Base-by-base conservation (phyloP, 2,888 invertebrate genomes). In the Lepidocyrtinus sp. region DNA sequence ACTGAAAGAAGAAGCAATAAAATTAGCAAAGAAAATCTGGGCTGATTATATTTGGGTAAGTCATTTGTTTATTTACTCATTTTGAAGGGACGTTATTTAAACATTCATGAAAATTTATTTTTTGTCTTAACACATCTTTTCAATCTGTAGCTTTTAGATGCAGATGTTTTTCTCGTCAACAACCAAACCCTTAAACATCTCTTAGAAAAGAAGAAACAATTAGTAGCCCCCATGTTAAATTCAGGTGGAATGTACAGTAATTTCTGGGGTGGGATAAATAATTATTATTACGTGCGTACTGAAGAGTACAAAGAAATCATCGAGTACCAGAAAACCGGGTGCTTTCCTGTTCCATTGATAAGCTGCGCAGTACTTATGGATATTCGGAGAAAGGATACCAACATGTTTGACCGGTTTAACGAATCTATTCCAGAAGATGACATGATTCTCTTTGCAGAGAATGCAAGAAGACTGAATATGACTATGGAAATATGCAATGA, bases 221-320 rank as follows among this genome's bases (percentile, higher is more conserved):
- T 97, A 9, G 92, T 93, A 1, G 94, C 96, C 0, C 98, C 98
- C 0, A 93, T 98, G 93, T 90, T 98, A 27, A 90, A 92, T 72
- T 95, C 97, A 0, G 94, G 96, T 80, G 94, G 95, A 15, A 89
- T 95, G 46, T 98, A 98, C 89, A 96, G 85, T 19, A 99, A 99
- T 89, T 99, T 96, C 89, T 99, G 98, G 98, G 95, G 95, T 86
- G 98, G 94, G 1, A 97, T 98, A 95, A 93, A 94, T 0, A 90
- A 92, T 0, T 91, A 94, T 82, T 95, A 97, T 88, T 96, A 96
- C 88, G 89, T 91, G 84, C 91, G 97, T 87, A 95, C 96, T 0
- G 94, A 95, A 2, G 93, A 94, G 62, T 99, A 98, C 88, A 92
- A 93, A 86, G 92, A 93, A 0, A 95, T 98, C 68, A 90, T 95